These are phyloP conservation scores for Aplodontia rufa DNA, from an alignment of 2,113 vertebrate genomes.

Conservation along the genomic window DNA sequence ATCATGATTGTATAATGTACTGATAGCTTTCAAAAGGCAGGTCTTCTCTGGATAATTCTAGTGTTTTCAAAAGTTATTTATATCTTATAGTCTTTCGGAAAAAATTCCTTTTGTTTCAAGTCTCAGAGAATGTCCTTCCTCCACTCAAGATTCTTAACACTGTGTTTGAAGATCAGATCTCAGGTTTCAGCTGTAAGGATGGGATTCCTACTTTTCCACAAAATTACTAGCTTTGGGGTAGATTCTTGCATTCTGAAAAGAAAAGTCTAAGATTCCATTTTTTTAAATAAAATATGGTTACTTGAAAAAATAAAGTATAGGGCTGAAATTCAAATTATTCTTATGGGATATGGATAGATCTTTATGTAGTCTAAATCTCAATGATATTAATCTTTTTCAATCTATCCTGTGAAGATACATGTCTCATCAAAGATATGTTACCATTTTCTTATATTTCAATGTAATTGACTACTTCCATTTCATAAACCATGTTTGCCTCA, in stretches of 20 bases:
- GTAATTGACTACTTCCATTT: neutral
- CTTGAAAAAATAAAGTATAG: neutral
- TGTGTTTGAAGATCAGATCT: neutral
- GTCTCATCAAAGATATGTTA: neutral
- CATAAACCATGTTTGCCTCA: neutral
- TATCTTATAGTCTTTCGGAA: neutral
- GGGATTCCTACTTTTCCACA: neutral
- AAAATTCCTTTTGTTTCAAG: constrained; percentile 7
- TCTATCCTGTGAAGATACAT: neutral
- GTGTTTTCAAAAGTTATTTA: constrained; percentile 25
- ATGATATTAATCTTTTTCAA: constrained; percentile 2
- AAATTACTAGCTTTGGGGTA: neutral
- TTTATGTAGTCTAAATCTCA: neutral
- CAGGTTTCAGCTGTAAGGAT: constrained; percentile 7
- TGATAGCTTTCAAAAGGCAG: neutral
- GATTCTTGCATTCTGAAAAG: neutral
- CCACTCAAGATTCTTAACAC: neutral
- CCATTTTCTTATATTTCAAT: neutral
- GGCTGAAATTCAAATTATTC: neutral
- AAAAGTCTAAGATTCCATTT: neutral
- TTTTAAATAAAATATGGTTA: neutral
- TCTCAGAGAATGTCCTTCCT: neutral
- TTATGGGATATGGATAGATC: neutral
- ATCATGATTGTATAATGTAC: neutral
- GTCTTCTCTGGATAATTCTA: neutral